phyloP scores from a whole-genome alignment of 2,113 vertebrate genomes.

The Blennius ocellaris region DNA sequence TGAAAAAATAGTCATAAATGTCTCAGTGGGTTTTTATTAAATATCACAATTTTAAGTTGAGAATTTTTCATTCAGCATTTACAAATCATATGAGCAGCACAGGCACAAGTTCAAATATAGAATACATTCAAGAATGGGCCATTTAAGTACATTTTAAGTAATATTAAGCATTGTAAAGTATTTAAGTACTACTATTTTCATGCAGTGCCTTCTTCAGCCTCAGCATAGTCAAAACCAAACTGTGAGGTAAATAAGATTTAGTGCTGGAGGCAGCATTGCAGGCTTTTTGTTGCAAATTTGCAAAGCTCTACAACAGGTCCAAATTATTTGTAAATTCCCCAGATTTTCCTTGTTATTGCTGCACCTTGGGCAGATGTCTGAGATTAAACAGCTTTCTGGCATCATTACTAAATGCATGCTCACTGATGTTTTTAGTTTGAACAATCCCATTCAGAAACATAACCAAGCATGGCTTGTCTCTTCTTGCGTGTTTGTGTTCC shows the following conservation, averaged over 20 bases:
- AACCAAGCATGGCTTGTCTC: not conserved
- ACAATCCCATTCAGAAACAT: too few relatives aligned
- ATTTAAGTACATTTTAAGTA: not conserved
- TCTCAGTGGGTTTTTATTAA: too few relatives aligned
- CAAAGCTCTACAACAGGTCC: constrained; percentile 19
- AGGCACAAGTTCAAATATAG: constrained; percentile 12
- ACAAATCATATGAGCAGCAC: constrained; percentile 5
- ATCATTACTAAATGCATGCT: constrained; percentile 5
- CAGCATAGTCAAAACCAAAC: constrained; percentile 35
- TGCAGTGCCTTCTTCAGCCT: constrained; percentile 4
- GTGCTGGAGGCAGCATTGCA: constrained; percentile 15
- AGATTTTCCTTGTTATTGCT: constrained; percentile 30
- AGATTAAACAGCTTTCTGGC: constrained; percentile 36
- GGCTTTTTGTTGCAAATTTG: constrained; percentile 35
- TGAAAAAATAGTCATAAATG: too few relatives aligned
- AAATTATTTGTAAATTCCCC: constrained; percentile 34
- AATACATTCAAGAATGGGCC: not conserved
- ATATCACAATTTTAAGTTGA: too few relatives aligned
- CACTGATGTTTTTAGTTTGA: not conserved
- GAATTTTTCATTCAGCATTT: not conserved
- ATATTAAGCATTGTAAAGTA: too few relatives aligned
- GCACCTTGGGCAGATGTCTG: constrained; percentile 22
- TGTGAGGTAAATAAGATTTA: constrained; percentile 43
- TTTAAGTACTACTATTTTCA: constrained; percentile 11
- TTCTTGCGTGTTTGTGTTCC: not conserved